Base-by-base conservation (phyloP, 2,113 vertebrate species). In the Aythya baeri region DNA sequence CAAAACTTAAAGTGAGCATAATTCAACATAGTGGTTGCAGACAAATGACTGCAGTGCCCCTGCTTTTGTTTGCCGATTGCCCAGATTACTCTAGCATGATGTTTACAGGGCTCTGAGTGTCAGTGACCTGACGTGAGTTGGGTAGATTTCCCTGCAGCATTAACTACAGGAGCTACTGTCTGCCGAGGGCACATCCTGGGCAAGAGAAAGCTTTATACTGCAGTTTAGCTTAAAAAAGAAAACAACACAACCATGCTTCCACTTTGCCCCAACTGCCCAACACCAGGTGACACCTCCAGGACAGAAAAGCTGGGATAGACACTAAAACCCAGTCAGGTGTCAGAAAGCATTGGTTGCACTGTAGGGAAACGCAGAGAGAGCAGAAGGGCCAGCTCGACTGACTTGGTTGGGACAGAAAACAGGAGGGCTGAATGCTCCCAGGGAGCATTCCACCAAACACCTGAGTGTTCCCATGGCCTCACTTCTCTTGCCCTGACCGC, bases 341-440 rank as follows among this genome's bases (percentile, higher is more conserved):
- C 62, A 52, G 36, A 88, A 90, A 77, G 3, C 1, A 0, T 4
- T 55, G 18, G 20, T 17, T 82, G 26, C 8, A 34, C 17, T 0
- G 0, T 10, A 72, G 66, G n/a, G 22, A 89, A 91, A 38, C 11
- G 36, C 57, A 86, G n/a, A 86, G 12, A 29, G 78, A 52, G 61
- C 0, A 4, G 63, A 74, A 23, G 11, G 38, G 29, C 2, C 46
- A 63, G 29, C 31, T 52, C 38, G 52, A 44, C 7, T 43, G 18
- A 77, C 22, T 13, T 75, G 18, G 3, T 21, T 2, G 1, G 38
- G 31, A 32, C 57, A 88, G 65, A 81, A 23, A 86, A 81, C 0
- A 0, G 46, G 32, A 61, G 20, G 11, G 17, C n/a, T 77, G 58
- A 88, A 75, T 2, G 6, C 3, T 31, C 29, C 18, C 5, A 2